A percentile compares a stretch with the other conserved stretches of the same genome.
These are phyloP conservation scores for Emmelina monodactyla DNA, from an alignment of 2,888 invertebrate genomes.

Conservation along the genomic window DNA sequence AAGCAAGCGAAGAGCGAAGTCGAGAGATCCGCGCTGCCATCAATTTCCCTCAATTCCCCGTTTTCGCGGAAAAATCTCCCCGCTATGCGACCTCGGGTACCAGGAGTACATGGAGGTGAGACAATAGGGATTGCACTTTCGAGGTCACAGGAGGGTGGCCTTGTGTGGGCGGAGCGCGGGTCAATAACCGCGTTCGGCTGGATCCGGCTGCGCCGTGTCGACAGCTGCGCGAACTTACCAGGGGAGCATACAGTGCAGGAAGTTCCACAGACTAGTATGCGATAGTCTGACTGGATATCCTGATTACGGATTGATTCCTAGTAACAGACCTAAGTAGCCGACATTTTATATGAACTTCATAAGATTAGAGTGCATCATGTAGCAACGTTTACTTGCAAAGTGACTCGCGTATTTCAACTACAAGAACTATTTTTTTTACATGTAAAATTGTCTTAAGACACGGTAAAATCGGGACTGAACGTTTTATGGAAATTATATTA, in stretches of 20 bases:
- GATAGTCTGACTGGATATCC: too few species aligned
- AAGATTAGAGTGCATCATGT: too few species aligned
- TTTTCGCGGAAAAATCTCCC: slow-evolving; percentile 41
- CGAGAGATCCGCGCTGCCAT: background rate
- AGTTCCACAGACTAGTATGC: background rate
- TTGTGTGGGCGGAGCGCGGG: background rate
- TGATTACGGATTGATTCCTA: too few species aligned
- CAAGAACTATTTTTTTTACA: too few species aligned
- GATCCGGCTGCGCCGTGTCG: background rate
- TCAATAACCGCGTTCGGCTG: background rate
- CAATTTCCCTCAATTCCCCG: slow-evolving; percentile 1
- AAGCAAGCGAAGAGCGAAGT: too few species aligned
- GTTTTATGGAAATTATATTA: too few species aligned
- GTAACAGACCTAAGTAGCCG: too few species aligned
- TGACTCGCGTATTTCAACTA: too few species aligned
- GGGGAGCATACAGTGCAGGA: background rate
- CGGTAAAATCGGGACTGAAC: too few species aligned
- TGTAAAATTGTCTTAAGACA: too few species aligned
- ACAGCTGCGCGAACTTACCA: background rate
- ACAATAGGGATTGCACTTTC: slow-evolving; percentile 3
- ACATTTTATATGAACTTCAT: too few species aligned
- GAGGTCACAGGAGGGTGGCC: slow-evolving; percentile 8
- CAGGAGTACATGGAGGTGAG: slow-evolving; percentile 21
- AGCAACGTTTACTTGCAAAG: too few species aligned
- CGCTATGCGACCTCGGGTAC: slow-evolving; percentile 33